These are phyloP conservation scores for Saxicola maurus DNA, from an alignment of 2,797 vertebrate species.

Conservation along the genomic window DNA sequence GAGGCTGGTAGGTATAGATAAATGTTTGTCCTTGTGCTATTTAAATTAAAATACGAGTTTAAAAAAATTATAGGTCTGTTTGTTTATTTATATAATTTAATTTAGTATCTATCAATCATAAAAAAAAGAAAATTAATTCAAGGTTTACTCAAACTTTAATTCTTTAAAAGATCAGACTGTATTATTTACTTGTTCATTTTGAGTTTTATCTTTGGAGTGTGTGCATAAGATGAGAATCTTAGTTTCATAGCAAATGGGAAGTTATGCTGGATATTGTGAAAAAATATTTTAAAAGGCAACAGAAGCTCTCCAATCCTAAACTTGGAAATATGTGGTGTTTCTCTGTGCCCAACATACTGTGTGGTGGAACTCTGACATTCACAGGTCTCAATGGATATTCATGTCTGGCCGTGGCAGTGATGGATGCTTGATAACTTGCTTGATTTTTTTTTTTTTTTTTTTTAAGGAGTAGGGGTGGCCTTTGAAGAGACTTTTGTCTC, in stretches of 20 bases:
- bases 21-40: background rate
- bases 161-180: background rate
- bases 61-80: background rate
- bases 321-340: background rate
- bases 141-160: background rate
- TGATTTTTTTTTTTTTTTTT: too few species aligned
- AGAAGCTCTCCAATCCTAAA: background rate
- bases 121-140: background rate
- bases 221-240: background rate
- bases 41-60: background rate
- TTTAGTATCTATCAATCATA: background rate
- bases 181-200: background rate
- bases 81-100: background rate
- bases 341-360: background rate
- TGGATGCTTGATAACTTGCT: background rate
- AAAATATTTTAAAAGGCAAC: background rate
- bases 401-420: background rate
- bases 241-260: background rate
- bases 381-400: accelerated
- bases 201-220: background rate
- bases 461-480: accelerated
- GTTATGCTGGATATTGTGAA: background rate
- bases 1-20: background rate
- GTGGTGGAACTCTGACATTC: background rate
- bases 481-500: background rate